Percentiles rank a stretch among this genome's conserved stretches.
phyloP scores from a whole-genome alignment of 2,797 vertebrate genomes.

The Sebastes glaucus region DNA sequence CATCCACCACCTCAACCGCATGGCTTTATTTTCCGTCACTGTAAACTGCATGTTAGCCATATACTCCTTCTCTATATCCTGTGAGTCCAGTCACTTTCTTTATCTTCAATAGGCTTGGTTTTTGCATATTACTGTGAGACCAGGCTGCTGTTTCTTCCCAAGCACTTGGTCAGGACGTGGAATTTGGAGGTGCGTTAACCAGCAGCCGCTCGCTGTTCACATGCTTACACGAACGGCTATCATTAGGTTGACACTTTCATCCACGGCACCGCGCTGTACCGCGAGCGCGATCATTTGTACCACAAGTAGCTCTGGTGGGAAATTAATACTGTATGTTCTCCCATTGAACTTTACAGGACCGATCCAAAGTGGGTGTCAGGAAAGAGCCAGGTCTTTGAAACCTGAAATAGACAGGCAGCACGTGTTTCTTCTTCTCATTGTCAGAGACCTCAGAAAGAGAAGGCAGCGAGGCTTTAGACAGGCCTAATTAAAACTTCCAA shows the following conservation, averaged over 20 bases:
- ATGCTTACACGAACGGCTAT: background rate
- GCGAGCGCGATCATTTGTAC: conserved; percentile 15
- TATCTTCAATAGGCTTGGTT: too few species aligned
- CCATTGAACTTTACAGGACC: conserved; percentile 34
- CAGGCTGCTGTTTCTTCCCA: background rate
- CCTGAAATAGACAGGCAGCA: conserved; percentile 37
- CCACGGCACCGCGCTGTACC: background rate
- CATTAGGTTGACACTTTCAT: background rate
- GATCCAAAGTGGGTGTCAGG: conserved; percentile 41
- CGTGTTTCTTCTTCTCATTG: conserved; percentile 38
- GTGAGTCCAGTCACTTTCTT: too few species aligned
- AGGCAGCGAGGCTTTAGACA: conserved; percentile 51
- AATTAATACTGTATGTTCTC: background rate
- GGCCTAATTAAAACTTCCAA: conserved; percentile 70
- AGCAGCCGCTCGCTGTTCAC: background rate
- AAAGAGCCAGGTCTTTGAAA: conserved; percentile 58
- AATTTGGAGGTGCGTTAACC: background rate
- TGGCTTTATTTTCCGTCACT: background rate
- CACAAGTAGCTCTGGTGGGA: conserved; percentile 39
- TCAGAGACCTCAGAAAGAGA: conserved; percentile 46
- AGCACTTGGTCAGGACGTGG: background rate
- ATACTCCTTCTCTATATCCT: background rate
- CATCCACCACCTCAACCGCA: background rate
- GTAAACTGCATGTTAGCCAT: background rate
- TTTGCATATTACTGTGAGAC: too few species aligned